These are phyloP conservation scores for Andrena bicolor DNA, from an alignment of 2,888 invertebrate genomes.

Conservation along the genomic window DNA sequence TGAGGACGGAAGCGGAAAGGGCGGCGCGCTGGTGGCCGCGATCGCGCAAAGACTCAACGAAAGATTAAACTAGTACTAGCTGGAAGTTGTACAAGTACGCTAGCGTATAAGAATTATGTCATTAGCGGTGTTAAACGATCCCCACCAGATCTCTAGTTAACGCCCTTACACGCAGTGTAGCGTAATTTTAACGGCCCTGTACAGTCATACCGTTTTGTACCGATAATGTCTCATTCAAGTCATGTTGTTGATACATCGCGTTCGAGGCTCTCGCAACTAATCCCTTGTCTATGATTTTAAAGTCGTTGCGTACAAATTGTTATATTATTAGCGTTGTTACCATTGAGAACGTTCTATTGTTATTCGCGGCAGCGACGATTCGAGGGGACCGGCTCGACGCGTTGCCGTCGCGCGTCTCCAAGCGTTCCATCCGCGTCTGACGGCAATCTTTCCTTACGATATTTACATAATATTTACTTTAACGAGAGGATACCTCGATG, in stretches of 20 bases:
- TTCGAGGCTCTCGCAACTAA: constrained; percentile 15
- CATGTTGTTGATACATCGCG: constrained; percentile 26
- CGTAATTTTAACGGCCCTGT: constrained; percentile 46
- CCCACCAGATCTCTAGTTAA: constrained; percentile 41
- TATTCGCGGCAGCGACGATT: constrained; percentile 5
- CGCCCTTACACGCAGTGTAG: constrained; percentile 32
- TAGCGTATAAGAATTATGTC: constrained; percentile 24
- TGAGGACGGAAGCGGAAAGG: constrained; percentile 94
- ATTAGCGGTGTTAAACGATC: constrained; percentile 25
- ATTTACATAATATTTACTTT: constrained; percentile 12
- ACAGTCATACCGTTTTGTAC: constrained; percentile 39
- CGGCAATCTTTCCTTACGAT: not conserved
- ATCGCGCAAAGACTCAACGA: constrained; percentile 88
- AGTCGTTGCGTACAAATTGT: constrained; percentile 20
- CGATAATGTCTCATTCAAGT: constrained; percentile 19
- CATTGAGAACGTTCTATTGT: constrained; percentile 13
- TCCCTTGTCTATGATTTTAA: constrained; percentile 32
- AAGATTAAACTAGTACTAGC: constrained; percentile 76
- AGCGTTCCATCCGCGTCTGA: not conserved
- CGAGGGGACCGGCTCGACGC: not conserved
- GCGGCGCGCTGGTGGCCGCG: constrained; percentile 92
- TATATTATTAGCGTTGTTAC: constrained; percentile 14
- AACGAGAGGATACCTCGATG: not conserved
- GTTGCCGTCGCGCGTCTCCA: not conserved
- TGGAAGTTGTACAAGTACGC: constrained; percentile 10